Base-by-base conservation (phyloP, 2,113 vertebrate species). In the Pandion haliaetus region DNA sequence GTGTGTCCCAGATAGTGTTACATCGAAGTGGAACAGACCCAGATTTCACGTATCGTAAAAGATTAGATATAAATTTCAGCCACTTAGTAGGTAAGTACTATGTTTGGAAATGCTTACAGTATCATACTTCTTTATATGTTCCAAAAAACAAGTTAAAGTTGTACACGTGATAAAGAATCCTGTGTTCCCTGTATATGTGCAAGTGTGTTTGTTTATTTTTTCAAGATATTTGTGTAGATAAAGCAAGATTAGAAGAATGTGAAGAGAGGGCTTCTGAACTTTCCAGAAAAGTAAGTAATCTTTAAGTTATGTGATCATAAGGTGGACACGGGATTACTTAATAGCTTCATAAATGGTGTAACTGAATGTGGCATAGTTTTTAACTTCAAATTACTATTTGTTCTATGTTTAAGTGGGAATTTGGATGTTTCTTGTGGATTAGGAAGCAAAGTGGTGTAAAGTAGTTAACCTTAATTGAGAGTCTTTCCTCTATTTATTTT, bases 1-100 rank as follows among this genome's bases (percentile, higher is more conserved):
- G 99, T 82, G 98, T 99, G 40, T 99, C 99, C 88, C 99, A 99
- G 97, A 99, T 99, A 92, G 99, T 99, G 52, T 97, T 99, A 63
- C 99, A 99, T 96, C 99, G 99, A 96, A 99, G 97, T 93, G 99
- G 99, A 93, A 98, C 98, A 44, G 99, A 99, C 88, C 99, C 99
- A 49, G 99, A 99, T 97, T 99, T 99, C 96, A 98, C 98, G 2
- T 99, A 99, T 93, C 98, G 99, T 94, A 99, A 99, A 98, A 99
- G 99, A 96, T 98, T 99, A 57, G 99, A 99, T 97, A 95, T 99
- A 81, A 98, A 99, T 97, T 99, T 99, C 98, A 98, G 98, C 92
- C 98, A 99, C 82, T 98, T 99, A 86, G 28, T 99, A 74, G 99
- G 99, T 98, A 97, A 98, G 99, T 98, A 25, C 63, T 57, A 4